A percentile compares a stretch with the other conserved stretches of the same genome.
phyloP scores from a whole-genome alignment of 2,888 invertebrate species.

The Tinea pellionella region DNA sequence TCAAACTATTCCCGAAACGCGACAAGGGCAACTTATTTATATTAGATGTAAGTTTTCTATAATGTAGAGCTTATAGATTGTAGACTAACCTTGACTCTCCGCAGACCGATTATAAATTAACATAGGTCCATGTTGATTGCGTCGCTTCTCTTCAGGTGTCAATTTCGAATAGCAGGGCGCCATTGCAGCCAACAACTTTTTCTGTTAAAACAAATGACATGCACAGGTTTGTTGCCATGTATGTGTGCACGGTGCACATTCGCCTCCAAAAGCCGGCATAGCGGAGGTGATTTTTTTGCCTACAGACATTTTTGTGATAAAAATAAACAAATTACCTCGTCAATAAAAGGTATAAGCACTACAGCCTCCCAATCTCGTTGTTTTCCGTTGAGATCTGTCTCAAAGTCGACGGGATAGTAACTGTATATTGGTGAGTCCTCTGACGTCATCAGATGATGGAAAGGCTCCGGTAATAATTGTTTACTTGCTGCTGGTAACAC shows the following conservation, averaged over 20 bases:
- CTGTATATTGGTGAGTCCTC: conserved; percentile 85
- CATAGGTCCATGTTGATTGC: conserved; percentile 92
- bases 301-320: no score
- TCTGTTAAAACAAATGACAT: conserved; percentile 37
- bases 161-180: conserved; percentile 73
- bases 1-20: no score
- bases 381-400: conserved; percentile 96
- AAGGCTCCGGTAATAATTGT: conserved; percentile 79
- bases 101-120: conserved; percentile 77
- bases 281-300: no score
- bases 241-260: no score
- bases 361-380: conserved; percentile 97
- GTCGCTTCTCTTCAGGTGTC: conserved; percentile 74
- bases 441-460: conserved; percentile 81
- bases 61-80: no score
- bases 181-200: conserved; percentile 81
- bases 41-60: no score
- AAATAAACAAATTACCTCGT: conserved; percentile 71
- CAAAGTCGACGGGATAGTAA: conserved; percentile 92
- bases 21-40: no score
- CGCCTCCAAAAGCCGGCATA: no score
- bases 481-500: conserved; percentile 91
- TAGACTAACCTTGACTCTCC: conserved; percentile 65
- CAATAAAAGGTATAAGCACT: conserved; percentile 92
- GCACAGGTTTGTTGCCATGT: no score